Evolutionary conservation across 2,888 invertebrate genomes (phyloP).

Genomic region (Julus scanicus): DNA sequence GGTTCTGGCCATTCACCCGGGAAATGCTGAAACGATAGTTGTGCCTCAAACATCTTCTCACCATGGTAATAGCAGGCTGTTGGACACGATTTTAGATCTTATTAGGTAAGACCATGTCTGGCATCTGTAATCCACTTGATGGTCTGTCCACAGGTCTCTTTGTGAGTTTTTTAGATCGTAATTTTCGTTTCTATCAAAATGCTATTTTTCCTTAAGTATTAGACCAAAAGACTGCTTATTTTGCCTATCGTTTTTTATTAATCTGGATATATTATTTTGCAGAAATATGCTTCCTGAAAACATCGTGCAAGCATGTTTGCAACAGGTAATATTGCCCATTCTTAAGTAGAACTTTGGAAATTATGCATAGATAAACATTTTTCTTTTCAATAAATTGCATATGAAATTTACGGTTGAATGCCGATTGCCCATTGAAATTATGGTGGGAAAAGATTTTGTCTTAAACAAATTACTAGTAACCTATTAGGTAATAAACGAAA

Average conservation of each 20-base stretch:
- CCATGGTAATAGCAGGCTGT: conserved; percentile 72
- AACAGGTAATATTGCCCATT: conserved; percentile 71
- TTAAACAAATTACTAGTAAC: too few species aligned
- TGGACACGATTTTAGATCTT: conserved; percentile 89
- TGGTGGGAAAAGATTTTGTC: too few species aligned
- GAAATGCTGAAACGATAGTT: conserved; percentile 73
- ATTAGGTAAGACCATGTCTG: conserved; percentile 74
- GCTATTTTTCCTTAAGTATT: background rate
- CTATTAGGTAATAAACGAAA: too few species aligned
- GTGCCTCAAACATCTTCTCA: conserved; percentile 64
- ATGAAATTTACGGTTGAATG: too few species aligned
- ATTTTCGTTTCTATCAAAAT: background rate
- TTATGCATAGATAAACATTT: too few species aligned
- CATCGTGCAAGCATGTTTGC: conserved; percentile 88
- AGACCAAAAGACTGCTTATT: background rate
- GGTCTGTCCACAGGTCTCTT: background rate
- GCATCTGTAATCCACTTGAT: background rate
- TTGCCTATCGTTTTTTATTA: conserved; percentile 56
- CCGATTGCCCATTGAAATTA: too few species aligned
- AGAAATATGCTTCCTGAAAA: conserved; percentile 94
- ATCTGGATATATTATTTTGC: conserved; percentile 65
- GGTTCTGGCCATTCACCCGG: conserved; percentile 81
- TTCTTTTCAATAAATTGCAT: too few species aligned
- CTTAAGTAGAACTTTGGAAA: conserved; percentile 55
- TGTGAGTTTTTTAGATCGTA: background rate